Evolutionary conservation across 2,797 vertebrate species (phyloP), one percentile per base, ranked within the genome.

Genomic region (Danio kyathit): DNA sequence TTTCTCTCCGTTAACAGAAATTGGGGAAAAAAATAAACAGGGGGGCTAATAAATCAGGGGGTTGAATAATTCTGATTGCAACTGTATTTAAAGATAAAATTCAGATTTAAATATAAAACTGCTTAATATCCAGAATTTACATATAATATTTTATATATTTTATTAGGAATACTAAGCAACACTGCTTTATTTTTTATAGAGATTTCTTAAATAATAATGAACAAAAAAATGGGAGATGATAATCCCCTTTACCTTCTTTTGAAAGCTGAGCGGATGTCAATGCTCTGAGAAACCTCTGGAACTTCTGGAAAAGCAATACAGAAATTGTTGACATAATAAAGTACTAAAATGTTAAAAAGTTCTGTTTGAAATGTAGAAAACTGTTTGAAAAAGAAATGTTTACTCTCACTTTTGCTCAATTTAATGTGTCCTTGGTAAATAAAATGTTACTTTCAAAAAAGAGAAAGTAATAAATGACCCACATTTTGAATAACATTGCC

Each of bases 231-330:
- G 29, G 9, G 73, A 69, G 17, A 72, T 17, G 14, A 49, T 21
- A 41, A 76, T 60, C 77, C 89, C 82, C 67, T 71, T 97, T 99
- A 99, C 98, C 98, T 99, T 94, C 98, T 96, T 93, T 99, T 99
- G 94, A 99, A 99, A 90, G 97, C 97, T 87, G 98, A 98, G 88
- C 97, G 96, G 93, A 99, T 99, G 90, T 99, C 97, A 92, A 99
- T 92, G 89, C 84, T 95, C 87, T 95, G 95, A 86, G 94, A 90
- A 82, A 92, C 91, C 46, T 90, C 94, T 52, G 85, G 92, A 70
- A 87, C 44, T 76, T 95, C 95, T 95, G 93, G 59, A 92, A 94
- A 82, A 91, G 75, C 90, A 75, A 10, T 81, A 86, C 16, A n/a
- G 6, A 17, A 40, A 49, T 5, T 0, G 4, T 21, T 4, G 3